Conservation (phyloP, 2,888 invertebrate genomes). For the Epicampocera succincta region DNA sequence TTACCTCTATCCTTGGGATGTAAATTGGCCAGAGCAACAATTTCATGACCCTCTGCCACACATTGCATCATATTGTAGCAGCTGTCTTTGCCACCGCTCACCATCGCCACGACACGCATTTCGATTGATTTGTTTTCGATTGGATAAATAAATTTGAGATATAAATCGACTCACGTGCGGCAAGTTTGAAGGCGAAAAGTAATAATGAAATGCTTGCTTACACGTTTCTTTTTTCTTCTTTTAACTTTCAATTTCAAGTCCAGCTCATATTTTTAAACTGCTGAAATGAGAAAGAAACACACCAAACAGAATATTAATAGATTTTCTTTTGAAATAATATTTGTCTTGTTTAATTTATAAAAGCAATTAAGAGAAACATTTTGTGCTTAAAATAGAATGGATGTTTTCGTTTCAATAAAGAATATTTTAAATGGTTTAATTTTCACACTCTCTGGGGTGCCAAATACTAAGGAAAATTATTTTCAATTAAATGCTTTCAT, state of each 20-base stretch:
- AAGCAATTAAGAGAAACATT: slow-evolving; percentile 20
- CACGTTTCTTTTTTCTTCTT: neutral
- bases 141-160: neutral
- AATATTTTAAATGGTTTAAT: slow-evolving; percentile 40
- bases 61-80: slow-evolving; percentile 99
- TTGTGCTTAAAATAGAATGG: slow-evolving; percentile 24
- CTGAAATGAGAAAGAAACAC: slow-evolving; percentile 29
- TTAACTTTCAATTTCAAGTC: slow-evolving; percentile 39
- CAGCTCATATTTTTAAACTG: slow-evolving; percentile 43
- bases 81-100: slow-evolving; percentile 99
- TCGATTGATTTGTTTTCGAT: slow-evolving; percentile 70
- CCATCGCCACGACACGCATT: slow-evolving; percentile 94
- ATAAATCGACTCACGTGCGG: neutral
- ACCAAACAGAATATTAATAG: neutral
- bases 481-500: slow-evolving; percentile 21
- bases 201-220: slow-evolving; percentile 30
- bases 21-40: slow-evolving; percentile 98
- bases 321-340: neutral
- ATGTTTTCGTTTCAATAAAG: slow-evolving; percentile 29
- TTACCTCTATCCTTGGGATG: slow-evolving; percentile 91
- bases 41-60: slow-evolving; percentile 94
- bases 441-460: slow-evolving; percentile 33
- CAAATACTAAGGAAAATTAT: slow-evolving; percentile 25
- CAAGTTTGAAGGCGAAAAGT: neutral
- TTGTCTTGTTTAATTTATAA: slow-evolving; percentile 7